A percentile compares a stretch with the other conserved stretches of the same genome.
phyloP scores from a whole-genome alignment of 2,888 invertebrate species.

The Trachelus iudaicus region DNA sequence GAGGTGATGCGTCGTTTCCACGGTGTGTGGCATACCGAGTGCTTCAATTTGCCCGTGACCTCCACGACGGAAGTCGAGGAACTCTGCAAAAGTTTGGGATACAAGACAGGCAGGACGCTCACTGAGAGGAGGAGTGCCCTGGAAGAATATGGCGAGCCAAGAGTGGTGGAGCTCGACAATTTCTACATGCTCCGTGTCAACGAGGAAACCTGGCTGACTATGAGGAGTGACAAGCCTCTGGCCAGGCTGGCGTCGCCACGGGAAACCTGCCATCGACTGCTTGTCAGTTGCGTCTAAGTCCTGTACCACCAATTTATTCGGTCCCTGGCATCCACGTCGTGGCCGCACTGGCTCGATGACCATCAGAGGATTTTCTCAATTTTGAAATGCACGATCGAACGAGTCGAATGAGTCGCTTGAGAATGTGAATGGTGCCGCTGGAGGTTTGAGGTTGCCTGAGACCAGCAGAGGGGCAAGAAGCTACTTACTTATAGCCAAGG shows the following conservation, averaged over 20 bases:
- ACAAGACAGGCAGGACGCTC: constrained; percentile 66
- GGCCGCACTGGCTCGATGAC: neutral
- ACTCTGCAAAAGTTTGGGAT: constrained; percentile 75
- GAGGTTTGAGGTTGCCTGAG: constrained; percentile 26
- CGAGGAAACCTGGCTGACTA: constrained; percentile 36
- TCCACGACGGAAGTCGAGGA: constrained; percentile 66
- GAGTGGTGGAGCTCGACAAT: constrained; percentile 24
- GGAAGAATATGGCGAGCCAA: constrained; percentile 17
- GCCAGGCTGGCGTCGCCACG: constrained; percentile 33
- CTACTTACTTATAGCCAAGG: constrained; percentile 8
- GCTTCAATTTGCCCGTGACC: constrained; percentile 66
- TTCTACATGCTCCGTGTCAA: constrained; percentile 51
- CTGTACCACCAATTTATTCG: neutral
- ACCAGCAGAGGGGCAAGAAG: constrained; percentile 23
- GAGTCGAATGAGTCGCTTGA: constrained; percentile 47
- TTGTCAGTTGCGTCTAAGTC: constrained; percentile 32
- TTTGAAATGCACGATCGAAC: neutral
- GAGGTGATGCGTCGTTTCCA: constrained; percentile 75
- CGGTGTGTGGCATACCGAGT: constrained; percentile 80
- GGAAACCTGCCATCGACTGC: constrained; percentile 45
- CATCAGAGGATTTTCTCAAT: neutral
- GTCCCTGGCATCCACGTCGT: neutral
- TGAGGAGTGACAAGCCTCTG: constrained; percentile 41
- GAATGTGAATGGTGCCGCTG: constrained; percentile 55
- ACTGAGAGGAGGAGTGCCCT: neutral